These are phyloP conservation scores for Brachyhypopomus occidentalis DNA, from an alignment of 2,113 vertebrate species.

Conservation along the genomic window DNA sequence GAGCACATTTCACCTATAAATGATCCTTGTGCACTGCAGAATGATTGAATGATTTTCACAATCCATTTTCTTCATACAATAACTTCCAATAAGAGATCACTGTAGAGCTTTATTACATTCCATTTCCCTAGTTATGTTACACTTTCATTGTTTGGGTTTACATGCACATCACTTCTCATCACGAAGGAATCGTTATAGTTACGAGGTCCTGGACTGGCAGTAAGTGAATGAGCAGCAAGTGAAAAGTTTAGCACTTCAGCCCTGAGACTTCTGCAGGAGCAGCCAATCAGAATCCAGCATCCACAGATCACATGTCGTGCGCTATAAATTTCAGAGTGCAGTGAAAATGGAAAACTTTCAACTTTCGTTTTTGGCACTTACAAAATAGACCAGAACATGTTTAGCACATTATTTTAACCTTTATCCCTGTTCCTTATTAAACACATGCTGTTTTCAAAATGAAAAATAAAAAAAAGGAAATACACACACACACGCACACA, in stretches of 20 bases:
- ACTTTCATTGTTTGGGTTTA: neutral
- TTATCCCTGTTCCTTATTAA: constrained; percentile 23
- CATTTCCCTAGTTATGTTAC: neutral
- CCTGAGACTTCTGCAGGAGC: neutral
- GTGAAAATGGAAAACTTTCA: neutral
- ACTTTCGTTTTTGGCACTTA: neutral
- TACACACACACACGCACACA: neutral
- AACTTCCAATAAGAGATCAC: neutral
- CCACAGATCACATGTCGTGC: too few relatives aligned
- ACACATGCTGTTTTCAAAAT: constrained; percentile 43
- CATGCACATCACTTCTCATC: neutral
- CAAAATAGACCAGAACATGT: neutral
- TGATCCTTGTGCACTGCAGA: neutral
- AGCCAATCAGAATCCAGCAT: too few relatives aligned
- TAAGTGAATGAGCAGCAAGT: neutral
- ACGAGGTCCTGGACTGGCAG: neutral
- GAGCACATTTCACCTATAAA: too few relatives aligned
- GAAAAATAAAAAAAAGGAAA: constrained; percentile 35
- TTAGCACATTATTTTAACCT: constrained; percentile 28
- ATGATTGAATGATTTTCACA: neutral
- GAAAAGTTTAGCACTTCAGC: neutral
- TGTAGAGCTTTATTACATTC: neutral
- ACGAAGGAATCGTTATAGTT: neutral
- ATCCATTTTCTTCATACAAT: too few relatives aligned
- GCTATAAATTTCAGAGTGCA: neutral